phyloP scores from a whole-genome alignment of 1,140 invertebrate species.

The Protaetia brevitarsis region DNA sequence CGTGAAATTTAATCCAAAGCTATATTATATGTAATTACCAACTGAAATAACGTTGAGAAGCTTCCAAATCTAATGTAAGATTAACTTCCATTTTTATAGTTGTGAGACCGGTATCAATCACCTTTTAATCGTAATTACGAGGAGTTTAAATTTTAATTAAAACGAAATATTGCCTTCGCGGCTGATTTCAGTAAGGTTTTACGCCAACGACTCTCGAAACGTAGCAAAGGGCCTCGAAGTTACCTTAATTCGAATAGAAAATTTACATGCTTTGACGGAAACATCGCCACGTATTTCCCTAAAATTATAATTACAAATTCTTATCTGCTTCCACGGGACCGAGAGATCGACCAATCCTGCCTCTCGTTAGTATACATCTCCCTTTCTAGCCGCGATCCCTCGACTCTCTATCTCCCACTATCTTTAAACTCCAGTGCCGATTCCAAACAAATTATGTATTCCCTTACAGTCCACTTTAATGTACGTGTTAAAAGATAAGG shows the following conservation, averaged over 20 bases:
- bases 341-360: background rate
- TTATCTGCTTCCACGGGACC: background rate
- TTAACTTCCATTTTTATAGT: too few species aligned
- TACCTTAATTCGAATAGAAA: conserved; percentile 14
- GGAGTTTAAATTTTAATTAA: conserved; percentile 7
- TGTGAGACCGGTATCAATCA: too few species aligned
- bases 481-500: conserved; percentile 11
- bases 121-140: background rate
- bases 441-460: background rate
- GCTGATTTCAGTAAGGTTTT: background rate
- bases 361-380: background rate
- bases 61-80: too few species aligned
- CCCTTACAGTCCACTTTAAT: background rate
- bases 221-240: background rate
- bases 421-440: background rate
- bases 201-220: too few species aligned
- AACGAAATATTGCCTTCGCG: background rate
- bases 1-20: too few species aligned
- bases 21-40: too few species aligned
- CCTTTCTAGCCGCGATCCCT: background rate
- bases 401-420: background rate
- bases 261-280: conserved; percentile 4
- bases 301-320: conserved; percentile 15
- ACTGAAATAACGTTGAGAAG: too few species aligned
- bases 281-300: conserved; percentile 4